These are phyloP conservation scores for Dicrostonyx torquatus DNA, from an alignment of 2,797 vertebrate species.

Conservation along the genomic window DNA sequence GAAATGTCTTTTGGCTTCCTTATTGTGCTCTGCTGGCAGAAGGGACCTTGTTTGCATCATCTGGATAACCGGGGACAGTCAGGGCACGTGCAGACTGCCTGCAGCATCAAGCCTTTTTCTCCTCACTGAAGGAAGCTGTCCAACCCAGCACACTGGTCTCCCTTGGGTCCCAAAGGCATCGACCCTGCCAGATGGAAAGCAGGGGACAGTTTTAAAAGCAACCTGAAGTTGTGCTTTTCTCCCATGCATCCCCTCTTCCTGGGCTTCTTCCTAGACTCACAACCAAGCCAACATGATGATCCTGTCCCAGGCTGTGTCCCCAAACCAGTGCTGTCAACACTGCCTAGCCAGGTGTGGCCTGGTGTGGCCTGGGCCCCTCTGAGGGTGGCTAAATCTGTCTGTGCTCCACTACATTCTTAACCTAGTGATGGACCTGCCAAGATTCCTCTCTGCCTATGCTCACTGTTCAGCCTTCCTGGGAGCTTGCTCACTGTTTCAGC, in stretches of 20 bases:
- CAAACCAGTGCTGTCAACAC: neutral
- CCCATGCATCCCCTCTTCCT: neutral
- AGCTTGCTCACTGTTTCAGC: neutral
- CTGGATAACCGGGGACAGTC: slow-evolving; percentile 60
- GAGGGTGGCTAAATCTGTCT: neutral
- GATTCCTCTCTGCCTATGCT: neutral
- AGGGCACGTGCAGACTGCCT: slow-evolving; percentile 52
- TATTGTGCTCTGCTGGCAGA: slow-evolving; percentile 58
- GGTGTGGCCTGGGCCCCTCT: slow-evolving; percentile 27
- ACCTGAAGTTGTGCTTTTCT: neutral
- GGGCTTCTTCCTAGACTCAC: neutral
- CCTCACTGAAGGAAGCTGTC: neutral
- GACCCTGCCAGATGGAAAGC: neutral
- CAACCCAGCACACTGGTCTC: neutral
- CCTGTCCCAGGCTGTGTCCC: neutral
- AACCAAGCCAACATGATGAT: neutral
- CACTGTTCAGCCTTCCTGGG: neutral
- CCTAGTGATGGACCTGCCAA: neutral
- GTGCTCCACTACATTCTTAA: neutral
- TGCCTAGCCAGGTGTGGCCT: neutral
- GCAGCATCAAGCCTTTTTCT: slow-evolving; percentile 43
- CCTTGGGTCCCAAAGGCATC: neutral
- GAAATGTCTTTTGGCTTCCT: slow-evolving; percentile 75
- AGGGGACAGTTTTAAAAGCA: neutral
- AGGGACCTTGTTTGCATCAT: slow-evolving; percentile 65